Evolutionary conservation across 2,113 vertebrate species (phyloP), one percentile per base, ranked within the genome.

Genomic region (Enhydra lutris): DNA sequence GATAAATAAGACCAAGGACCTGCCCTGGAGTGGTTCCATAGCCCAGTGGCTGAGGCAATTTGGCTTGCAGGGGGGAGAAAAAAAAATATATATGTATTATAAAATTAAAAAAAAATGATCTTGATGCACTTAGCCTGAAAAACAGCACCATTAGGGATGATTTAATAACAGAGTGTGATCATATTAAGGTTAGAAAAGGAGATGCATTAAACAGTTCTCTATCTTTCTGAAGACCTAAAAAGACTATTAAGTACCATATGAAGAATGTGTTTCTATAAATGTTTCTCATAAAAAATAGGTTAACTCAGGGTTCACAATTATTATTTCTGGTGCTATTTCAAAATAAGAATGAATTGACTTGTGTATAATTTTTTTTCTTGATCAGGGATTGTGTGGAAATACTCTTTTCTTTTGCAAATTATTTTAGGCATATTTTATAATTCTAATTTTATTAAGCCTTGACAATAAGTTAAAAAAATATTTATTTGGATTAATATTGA

Each of bases 241-340:
- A 50, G 57, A 88, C 88, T 45, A 87, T 83, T 96, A 95, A 90
- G 36, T 61, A 80, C 59, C 76, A 80, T 57, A 55, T 90, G 84
- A 96, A 95, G 42, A 85, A 91, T 90, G 76, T 81, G 23, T 84
- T 95, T 96, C 92, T 92, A 96, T 96, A 96, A 95, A 95, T 97
- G 97, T 23, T 73, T 92, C 47, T n/a, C 94, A 86, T 82, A 92
- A 85, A 94, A 97, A 93, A 61, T 79, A 93, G 61, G 34, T 93
- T 95, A 97, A 79, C 31, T 82, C 59, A 11, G 31, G 45, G 45
- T 42, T 3, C 55, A 79, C 18, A 45, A 67, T 94, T 52, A 80
- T 95, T 91, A 95, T 89, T 73, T 91, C 57, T 85, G n/a, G 17
- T 78, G 71, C 4, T 74, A 34, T 93, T 97, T 97, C 36, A 91